Percentiles rank a stretch among this genome's conserved stretches.
Conservation (phyloP, 2,888 invertebrate genomes). For the Cataglyphis rosenhaueri region DNA sequence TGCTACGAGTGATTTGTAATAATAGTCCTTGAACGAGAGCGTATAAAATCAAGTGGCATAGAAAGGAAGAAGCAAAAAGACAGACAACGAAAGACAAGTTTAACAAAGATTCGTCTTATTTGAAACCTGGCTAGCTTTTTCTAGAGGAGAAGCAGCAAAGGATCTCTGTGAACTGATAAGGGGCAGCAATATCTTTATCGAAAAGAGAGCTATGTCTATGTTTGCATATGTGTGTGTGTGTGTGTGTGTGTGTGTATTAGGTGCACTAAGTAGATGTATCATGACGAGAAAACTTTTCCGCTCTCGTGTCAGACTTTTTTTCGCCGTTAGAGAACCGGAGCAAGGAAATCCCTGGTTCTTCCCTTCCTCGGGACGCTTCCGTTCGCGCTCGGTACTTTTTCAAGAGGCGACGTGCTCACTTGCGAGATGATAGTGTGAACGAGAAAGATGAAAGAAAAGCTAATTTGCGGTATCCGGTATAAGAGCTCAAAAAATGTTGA, state of each 20-base stretch:
- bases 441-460: conserved; percentile 15
- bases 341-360: conserved; percentile 45
- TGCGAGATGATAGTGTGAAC: conserved; percentile 4
- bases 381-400: conserved; percentile 1
- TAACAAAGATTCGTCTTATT: conserved; percentile 23
- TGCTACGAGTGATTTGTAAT: conserved; percentile 36
- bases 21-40: conserved; percentile 33
- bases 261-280: conserved; percentile 49
- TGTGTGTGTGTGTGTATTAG: neutral
- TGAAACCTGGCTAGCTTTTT: conserved; percentile 24
- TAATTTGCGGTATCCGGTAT: conserved; percentile 24
- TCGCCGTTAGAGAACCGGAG: conserved; percentile 22
- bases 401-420: neutral
- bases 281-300: conserved; percentile 47
- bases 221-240: neutral
- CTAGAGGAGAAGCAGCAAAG: neutral
- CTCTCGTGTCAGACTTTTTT: conserved; percentile 41
- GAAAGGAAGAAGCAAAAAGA: conserved; percentile 17
- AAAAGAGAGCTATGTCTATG: neutral
- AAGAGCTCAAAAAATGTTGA: conserved; percentile 45
- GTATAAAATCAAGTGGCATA: conserved; percentile 42
- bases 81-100: conserved; percentile 19
- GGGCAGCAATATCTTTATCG: neutral
- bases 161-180: conserved; percentile 23
- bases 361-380: conserved; percentile 20